These are phyloP conservation scores for Agrilus cyanescens DNA, from an alignment of 2,888 invertebrate genomes.

Conservation along the genomic window DNA sequence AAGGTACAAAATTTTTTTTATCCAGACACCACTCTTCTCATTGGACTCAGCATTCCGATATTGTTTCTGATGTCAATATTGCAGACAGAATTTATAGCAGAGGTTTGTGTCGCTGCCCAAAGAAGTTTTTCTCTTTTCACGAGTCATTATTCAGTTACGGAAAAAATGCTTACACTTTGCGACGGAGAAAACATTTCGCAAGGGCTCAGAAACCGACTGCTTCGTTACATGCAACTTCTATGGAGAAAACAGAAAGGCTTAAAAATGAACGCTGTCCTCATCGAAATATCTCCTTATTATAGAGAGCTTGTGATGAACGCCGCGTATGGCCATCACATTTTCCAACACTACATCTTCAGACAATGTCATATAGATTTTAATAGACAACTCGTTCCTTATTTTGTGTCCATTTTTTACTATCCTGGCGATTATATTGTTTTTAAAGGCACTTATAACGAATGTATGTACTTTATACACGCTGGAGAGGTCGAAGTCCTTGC, in stretches of 20 bases:
- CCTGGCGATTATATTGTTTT: conserved; percentile 9
- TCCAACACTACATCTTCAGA: conserved; percentile 6
- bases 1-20: not conserved
- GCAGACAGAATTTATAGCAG: not conserved
- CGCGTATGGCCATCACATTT: conserved; percentile 6
- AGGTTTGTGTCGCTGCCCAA: conserved; percentile 4
- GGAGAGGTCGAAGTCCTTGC: conserved; percentile 5
- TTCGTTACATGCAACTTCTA: conserved; percentile 1
- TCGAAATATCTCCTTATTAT: conserved; percentile 6
- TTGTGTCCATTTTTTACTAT: conserved; percentile 5
- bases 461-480: conserved; percentile 10
- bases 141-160: not conserved
- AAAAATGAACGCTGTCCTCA: not conserved
- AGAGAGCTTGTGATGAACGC: conserved; percentile 8
- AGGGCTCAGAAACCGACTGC: not conserved
- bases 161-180: not conserved
- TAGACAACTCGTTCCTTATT: conserved; percentile 7
- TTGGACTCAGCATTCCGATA: not conserved
- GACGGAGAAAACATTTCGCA: conserved; percentile 1
- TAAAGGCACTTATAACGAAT: conserved; percentile 8
- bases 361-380: conserved; percentile 9
- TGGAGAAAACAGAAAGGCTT: conserved; percentile 4
- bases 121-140: not conserved
- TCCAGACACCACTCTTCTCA: not conserved
- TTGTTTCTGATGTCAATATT: not conserved